phyloP scores from a whole-genome alignment of 2,113 vertebrate genomes.

The Rana temporaria region DNA sequence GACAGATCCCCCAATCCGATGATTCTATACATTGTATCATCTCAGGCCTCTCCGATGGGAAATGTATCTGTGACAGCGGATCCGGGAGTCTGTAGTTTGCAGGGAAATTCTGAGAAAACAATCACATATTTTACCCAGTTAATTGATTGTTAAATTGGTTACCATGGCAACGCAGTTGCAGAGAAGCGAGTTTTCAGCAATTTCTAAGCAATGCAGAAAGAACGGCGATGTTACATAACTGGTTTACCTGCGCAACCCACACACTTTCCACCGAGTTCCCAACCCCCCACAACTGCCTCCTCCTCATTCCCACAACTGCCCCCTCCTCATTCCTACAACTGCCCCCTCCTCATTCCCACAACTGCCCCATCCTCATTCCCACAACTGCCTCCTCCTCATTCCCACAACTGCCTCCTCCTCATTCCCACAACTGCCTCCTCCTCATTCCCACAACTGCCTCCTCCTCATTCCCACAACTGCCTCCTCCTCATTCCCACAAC shows the following conservation, averaged over 20 bases:
- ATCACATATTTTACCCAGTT: neutral
- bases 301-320: neutral
- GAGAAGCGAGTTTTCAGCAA: neutral
- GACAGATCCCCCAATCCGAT: no score
- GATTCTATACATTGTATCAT: neutral
- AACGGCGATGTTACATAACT: constrained; percentile 1
- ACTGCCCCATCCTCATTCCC: no score
- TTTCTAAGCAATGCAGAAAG: neutral
- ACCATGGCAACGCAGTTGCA: neutral
- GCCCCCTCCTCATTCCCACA: neutral
- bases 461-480: no score
- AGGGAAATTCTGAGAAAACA: neutral
- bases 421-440: neutral
- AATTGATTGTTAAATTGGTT: constrained; percentile 10
- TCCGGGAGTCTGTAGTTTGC: neutral
- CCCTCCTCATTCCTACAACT: no score
- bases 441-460: neutral
- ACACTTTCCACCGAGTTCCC: neutral
- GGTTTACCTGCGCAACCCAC: neutral
- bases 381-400: neutral
- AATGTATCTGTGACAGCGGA: neutral
- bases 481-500: neutral
- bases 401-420: no score
- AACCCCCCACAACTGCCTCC: neutral
- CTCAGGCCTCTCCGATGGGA: neutral